Evolutionary conservation across 37 sponge, comb jelly and placozoan genomes (phyloP).

Genomic region (Geodia barretti): DNA sequence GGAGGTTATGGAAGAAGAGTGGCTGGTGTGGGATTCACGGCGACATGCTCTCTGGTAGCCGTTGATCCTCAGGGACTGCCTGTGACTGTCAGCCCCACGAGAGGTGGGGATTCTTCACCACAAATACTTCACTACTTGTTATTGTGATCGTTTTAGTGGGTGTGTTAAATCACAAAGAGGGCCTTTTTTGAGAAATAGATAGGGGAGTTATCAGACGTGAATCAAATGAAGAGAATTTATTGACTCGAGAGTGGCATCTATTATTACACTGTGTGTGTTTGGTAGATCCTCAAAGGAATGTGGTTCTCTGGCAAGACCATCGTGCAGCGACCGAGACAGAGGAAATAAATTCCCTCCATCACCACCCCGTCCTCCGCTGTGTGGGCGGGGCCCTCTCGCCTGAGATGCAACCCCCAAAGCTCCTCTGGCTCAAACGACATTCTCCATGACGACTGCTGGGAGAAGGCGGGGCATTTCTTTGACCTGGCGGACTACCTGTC

Average conservation of each 20-base stretch:
- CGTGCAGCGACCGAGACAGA: slow-evolving; percentile 69
- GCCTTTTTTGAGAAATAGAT: too few species aligned
- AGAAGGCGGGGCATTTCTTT: slow-evolving; percentile 78
- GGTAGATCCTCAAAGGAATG: slow-evolving; percentile 49
- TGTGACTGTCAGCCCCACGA: slow-evolving; percentile 56
- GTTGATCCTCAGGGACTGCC: slow-evolving; percentile 61
- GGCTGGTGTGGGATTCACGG: slow-evolving; percentile 81
- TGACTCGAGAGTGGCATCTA: too few species aligned
- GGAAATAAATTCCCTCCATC: slow-evolving; percentile 52
- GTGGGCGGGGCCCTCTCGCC: slow-evolving; percentile 86
- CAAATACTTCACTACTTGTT: too few species aligned
- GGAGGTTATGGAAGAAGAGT: slow-evolving; percentile 10
- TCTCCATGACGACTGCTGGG: slow-evolving; percentile 67
- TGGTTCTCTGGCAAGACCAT: slow-evolving; percentile 91
- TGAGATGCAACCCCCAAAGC: slow-evolving; percentile 90
- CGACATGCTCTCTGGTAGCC: slow-evolving; percentile 83
- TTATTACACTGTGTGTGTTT: too few species aligned
- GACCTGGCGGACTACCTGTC: slow-evolving; percentile 88
- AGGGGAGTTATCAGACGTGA: too few species aligned
- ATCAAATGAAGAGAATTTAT: too few species aligned
- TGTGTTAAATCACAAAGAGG: too few species aligned
- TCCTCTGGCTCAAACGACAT: slow-evolving; percentile 85
- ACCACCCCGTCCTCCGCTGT: slow-evolving; percentile 70
- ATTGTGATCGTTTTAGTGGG: too few species aligned
- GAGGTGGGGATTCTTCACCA: background rate